These are phyloP conservation scores for Phycodurus eques DNA, from an alignment of 2,113 vertebrate species.

Conservation along the genomic window DNA sequence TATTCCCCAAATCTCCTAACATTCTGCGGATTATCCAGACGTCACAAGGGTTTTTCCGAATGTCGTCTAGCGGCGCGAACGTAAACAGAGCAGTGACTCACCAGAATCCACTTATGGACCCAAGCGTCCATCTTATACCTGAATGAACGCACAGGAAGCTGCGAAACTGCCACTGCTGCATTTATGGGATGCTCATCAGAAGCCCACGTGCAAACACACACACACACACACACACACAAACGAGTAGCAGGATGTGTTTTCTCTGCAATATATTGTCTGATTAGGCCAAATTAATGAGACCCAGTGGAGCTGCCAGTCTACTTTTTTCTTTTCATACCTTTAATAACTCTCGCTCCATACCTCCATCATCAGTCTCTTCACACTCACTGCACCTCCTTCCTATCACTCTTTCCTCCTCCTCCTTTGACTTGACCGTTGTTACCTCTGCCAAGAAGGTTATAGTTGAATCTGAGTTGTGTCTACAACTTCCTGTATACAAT, in stretches of 20 bases:
- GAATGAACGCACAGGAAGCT: not conserved
- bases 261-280: constrained; percentile 3
- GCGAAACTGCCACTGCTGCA: not conserved
- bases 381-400: not conserved
- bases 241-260: not conserved
- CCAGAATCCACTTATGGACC: not conserved
- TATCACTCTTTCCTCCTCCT: not conserved
- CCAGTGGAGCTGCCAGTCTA: not conserved
- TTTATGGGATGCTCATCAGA: not conserved
- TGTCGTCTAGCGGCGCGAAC: not conserved
- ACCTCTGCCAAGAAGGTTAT: not conserved
- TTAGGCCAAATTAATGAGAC: constrained; percentile 8
- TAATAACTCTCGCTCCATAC: not conserved
- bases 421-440: not conserved
- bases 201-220: not conserved
- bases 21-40: not conserved
- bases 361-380: constrained; percentile 5
- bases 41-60: not conserved
- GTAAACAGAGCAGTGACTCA: not conserved
- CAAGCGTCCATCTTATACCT: not conserved
- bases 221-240: not conserved
- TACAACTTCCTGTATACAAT: not conserved
- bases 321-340: constrained; percentile 1
- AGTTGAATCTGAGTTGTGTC: not conserved
- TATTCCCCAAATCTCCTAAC: not conserved